Evolutionary conservation across 2,888 invertebrate species (phyloP).

Genomic region (Melieria picta): DNA sequence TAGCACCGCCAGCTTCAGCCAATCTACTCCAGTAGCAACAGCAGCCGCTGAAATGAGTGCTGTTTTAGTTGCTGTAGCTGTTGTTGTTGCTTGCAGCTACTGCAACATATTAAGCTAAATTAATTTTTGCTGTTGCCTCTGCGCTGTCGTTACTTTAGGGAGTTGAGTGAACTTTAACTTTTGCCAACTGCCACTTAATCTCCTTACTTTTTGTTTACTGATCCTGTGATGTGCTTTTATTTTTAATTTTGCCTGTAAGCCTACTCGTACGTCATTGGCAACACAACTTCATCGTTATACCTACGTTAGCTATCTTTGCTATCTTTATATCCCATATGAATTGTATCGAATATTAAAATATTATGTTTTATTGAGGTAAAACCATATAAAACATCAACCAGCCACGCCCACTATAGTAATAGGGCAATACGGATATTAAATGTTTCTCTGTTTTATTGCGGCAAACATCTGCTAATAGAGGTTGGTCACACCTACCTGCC

Average conservation of each 20-base stretch:
- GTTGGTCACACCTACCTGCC: too few relatives aligned
- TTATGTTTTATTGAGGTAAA: too few relatives aligned
- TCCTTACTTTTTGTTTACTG: too few relatives aligned
- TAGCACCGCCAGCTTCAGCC: too few relatives aligned
- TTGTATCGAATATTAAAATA: neutral
- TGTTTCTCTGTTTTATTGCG: too few relatives aligned
- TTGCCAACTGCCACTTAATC: neutral
- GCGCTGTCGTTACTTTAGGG: conserved; percentile 4
- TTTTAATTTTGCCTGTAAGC: neutral
- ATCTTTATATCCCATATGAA: neutral
- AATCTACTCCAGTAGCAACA: neutral
- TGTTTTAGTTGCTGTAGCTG: conserved; percentile 29
- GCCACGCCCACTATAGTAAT: too few relatives aligned
- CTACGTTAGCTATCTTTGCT: neutral
- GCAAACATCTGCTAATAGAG: too few relatives aligned
- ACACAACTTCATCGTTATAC: too few relatives aligned
- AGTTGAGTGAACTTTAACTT: conserved; percentile 44
- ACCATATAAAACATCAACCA: too few relatives aligned
- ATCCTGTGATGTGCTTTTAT: neutral
- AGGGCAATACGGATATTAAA: too few relatives aligned
- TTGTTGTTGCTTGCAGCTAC: conserved; percentile 24
- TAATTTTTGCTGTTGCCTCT: conserved; percentile 13
- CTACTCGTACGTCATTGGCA: too few relatives aligned
- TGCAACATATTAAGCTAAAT: conserved; percentile 14
- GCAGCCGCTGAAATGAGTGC: neutral